Conservation (phyloP, 2,888 invertebrate genomes). For the Atrina japonica region DNA sequence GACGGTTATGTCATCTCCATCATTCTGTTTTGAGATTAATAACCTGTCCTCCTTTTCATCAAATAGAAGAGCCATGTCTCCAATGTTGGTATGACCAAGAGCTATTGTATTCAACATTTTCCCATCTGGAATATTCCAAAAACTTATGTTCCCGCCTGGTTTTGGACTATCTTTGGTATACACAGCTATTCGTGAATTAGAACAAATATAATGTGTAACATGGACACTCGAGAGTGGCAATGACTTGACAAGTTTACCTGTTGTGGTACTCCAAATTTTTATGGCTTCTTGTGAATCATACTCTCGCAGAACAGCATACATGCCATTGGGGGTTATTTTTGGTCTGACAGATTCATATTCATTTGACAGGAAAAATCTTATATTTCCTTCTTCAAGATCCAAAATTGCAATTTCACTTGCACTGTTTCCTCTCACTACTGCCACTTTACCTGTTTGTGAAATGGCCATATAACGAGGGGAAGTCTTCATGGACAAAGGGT, state of each 20-base stretch:
- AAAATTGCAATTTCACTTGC: conserved; percentile 54
- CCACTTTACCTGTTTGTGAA: conserved; percentile 39
- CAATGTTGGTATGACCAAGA: conserved; percentile 19
- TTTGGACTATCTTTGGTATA: conserved; percentile 34
- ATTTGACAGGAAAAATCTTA: conserved; percentile 44
- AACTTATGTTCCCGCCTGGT: conserved; percentile 24
- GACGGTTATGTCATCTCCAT: conserved; percentile 9
- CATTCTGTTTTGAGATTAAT: conserved; percentile 23
- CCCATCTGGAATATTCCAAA: conserved; percentile 24
- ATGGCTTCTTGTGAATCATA: conserved; percentile 51
- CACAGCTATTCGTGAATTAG: conserved; percentile 36
- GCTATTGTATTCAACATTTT: conserved; percentile 20
- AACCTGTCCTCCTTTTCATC: conserved; percentile 20
- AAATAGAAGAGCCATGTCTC: conserved; percentile 33
- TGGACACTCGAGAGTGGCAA: conserved; percentile 53
- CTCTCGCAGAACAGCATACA: conserved; percentile 56
- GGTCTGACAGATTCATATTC: conserved; percentile 56
- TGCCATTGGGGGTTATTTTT: conserved; percentile 53
- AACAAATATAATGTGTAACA: conserved; percentile 47
- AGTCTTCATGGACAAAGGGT: conserved; percentile 53
- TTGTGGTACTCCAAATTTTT: conserved; percentile 54
- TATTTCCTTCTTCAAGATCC: conserved; percentile 47
- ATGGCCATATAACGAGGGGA: conserved; percentile 54
- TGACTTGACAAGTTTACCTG: conserved; percentile 39
- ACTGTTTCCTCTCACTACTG: conserved; percentile 51